These are phyloP conservation scores for Mesoligia furuncula DNA, from an alignment of 2,888 invertebrate genomes.

Conservation along the genomic window DNA sequence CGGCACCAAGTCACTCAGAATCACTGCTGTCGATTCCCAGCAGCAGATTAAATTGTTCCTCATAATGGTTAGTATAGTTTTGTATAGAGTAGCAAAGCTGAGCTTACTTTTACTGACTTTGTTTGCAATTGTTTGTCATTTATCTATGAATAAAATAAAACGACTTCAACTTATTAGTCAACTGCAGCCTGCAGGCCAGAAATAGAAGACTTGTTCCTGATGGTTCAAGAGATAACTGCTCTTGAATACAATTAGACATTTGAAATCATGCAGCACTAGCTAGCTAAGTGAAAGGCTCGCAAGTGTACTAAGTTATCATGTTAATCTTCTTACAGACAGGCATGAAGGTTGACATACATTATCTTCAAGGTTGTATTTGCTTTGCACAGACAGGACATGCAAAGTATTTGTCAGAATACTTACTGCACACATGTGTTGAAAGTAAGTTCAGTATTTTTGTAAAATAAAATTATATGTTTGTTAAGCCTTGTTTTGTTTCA, in stretches of 20 bases:
- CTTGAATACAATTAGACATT: background rate
- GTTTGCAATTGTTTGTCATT: no score
- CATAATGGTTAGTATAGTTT: conserved; percentile 91
- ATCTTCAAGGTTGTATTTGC: conserved; percentile 31
- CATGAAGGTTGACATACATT: conserved; percentile 17
- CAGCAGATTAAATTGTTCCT: conserved; percentile 96
- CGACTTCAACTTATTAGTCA: background rate
- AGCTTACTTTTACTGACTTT: background rate
- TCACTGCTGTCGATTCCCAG: conserved; percentile 96
- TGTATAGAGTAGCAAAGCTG: background rate
- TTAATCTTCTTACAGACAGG: conserved; percentile 2
- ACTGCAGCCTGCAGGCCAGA: background rate
- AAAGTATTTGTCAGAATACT: conserved; percentile 3
- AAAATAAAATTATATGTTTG: background rate
- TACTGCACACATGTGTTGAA: background rate
- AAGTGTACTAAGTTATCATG: background rate
- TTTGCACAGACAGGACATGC: conserved; percentile 1
- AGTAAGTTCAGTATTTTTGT: conserved; percentile 4
- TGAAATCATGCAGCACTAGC: background rate
- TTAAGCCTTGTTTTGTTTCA: conserved; percentile 47
- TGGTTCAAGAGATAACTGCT: conserved; percentile 8
- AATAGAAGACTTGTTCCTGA: background rate
- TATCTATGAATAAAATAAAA: background rate
- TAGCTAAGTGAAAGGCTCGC: background rate
- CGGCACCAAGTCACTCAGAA: conserved; percentile 95